A percentile compares a stretch with the other conserved stretches of the same genome.
These are phyloP conservation scores for Oscheius sp. DNA, from an alignment of 2,888 invertebrate genomes.

Conservation along the genomic window DNA sequence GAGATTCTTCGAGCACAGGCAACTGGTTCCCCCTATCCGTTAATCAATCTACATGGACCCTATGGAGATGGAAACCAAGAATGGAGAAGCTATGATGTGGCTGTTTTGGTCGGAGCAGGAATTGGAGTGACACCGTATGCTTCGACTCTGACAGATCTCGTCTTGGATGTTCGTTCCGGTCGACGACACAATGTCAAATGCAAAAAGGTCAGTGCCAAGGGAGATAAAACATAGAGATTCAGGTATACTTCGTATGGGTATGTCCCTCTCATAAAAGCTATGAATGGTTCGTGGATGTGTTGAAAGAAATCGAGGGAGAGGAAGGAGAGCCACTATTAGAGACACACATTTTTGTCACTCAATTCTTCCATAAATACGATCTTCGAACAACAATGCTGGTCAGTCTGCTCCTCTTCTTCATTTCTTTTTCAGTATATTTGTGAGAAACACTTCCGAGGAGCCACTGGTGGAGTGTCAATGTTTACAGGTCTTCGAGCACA, in stretches of 20 bases:
- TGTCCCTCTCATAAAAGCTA: constrained; percentile 96
- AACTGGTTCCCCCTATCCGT: constrained; percentile 55
- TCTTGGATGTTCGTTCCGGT: constrained; percentile 82
- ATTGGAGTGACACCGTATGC: constrained; percentile 97
- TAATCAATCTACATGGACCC: constrained; percentile 84
- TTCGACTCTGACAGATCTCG: constrained; percentile 92
- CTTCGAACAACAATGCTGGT: constrained; percentile 95
- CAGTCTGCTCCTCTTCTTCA: constrained; percentile 70
- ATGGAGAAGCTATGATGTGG: constrained; percentile 86
- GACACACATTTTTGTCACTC: constrained; percentile 96
- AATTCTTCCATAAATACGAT: constrained; percentile 98
- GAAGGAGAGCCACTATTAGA: constrained; percentile 89
- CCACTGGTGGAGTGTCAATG: constrained; percentile 78
- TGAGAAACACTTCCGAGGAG: constrained; percentile 95
- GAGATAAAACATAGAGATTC: constrained; percentile 13
- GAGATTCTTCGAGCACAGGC: constrained; percentile 59
- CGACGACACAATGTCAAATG: constrained; percentile 87
- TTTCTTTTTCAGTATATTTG: constrained; percentile 85
- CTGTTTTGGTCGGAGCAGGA: constrained; percentile 96
- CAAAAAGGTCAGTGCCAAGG: constrained; percentile 80
- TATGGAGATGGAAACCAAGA: constrained; percentile 93
- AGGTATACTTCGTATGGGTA: constrained; percentile 96
- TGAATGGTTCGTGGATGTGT: constrained; percentile 96
- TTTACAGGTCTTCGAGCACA: constrained; percentile 77
- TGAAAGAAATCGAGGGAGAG: constrained; percentile 81